Evolutionary conservation across 2,113 vertebrate species (phyloP).

Genomic region (Rhinolophus ferrumequinum): DNA sequence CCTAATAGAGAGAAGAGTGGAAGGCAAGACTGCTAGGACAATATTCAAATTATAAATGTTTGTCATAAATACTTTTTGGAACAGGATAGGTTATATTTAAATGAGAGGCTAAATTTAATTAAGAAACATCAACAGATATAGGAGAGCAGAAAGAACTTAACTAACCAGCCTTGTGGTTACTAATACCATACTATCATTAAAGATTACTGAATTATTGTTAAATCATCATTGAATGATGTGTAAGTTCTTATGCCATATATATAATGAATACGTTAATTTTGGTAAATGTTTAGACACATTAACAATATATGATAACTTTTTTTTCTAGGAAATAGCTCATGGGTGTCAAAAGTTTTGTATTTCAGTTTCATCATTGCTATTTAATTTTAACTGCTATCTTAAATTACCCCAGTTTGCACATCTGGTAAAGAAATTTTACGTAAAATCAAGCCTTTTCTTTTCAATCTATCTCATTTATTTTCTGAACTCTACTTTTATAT

Average conservation of each 20-base stretch:
- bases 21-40: neutral
- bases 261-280: neutral
- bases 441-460: conserved; percentile 37
- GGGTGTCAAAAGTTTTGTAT: conserved; percentile 4
- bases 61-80: neutral
- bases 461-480: conserved; percentile 43
- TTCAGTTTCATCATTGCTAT: conserved; percentile 11
- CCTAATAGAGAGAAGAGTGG: neutral
- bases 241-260: neutral
- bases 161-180: neutral
- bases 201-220: neutral
- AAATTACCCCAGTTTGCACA: conserved; percentile 9
- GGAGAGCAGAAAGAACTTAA: neutral
- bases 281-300: conserved; percentile 14
- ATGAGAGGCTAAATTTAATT: neutral
- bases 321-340: conserved; percentile 53
- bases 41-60: neutral
- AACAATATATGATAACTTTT: conserved; percentile 4
- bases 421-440: conserved; percentile 57
- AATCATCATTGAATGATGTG: neutral
- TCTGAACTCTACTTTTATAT: conserved; percentile 75
- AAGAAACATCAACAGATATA: neutral
- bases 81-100: neutral
- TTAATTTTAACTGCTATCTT: conserved; percentile 20
- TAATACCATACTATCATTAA: neutral